Percentiles rank a stretch among this genome's conserved stretches.
Conservation (phyloP, 2,888 invertebrate species). For the Lasioglossum villosulum region DNA sequence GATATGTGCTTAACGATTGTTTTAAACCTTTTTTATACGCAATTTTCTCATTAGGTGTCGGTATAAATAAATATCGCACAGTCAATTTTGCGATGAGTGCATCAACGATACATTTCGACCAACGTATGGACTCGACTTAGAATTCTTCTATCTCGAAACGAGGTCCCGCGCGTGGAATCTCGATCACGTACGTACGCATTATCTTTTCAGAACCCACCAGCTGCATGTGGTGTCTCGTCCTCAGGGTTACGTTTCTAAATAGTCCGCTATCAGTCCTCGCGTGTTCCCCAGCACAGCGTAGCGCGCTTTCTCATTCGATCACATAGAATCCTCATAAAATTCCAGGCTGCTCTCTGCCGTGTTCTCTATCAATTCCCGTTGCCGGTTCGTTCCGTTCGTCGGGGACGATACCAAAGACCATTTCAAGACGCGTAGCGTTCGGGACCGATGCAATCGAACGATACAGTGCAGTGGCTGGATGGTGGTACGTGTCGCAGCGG, state of each 20-base stretch:
- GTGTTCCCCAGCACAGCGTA: not conserved
- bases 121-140: no score
- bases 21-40: no score
- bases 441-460: not conserved
- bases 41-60: no score
- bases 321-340: not conserved
- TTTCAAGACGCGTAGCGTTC: not conserved
- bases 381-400: not conserved
- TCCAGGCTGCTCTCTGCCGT: not conserved
- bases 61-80: no score
- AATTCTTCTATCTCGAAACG: no score
- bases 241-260: not conserved
- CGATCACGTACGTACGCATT: not conserved
- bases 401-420: not conserved
- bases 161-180: no score
- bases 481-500: not conserved
- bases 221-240: not conserved
- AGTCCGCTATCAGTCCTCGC: not conserved
- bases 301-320: not conserved
- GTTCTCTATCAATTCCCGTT: slow-evolving; percentile 5
- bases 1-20: no score
- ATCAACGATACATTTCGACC: no score
- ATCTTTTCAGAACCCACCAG: not conserved
- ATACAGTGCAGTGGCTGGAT: not conserved
- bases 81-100: no score